phyloP scores from a whole-genome alignment of 2,113 vertebrate genomes.

The Pseudois nayaur region DNA sequence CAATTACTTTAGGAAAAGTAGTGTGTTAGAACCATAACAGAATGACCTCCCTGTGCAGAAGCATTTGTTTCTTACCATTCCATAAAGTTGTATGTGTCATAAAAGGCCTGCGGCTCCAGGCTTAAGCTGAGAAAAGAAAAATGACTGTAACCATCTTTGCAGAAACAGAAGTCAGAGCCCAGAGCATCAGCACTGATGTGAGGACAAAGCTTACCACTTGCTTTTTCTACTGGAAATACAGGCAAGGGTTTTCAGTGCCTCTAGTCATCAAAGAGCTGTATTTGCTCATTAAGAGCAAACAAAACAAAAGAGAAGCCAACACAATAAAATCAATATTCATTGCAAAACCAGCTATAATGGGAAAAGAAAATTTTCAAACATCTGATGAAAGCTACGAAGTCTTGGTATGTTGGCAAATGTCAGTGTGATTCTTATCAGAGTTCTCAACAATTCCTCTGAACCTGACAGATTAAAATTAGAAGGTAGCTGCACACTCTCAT shows the following conservation, averaged over 20 bases:
- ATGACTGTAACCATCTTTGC: background rate
- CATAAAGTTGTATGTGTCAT: background rate
- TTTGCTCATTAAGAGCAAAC: background rate
- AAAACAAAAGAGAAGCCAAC: background rate
- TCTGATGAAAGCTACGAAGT: background rate
- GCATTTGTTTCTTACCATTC: background rate
- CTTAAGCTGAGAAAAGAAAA: background rate
- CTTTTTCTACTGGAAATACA: background rate
- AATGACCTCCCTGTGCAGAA: background rate
- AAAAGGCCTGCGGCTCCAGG: background rate
- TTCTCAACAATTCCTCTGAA: background rate
- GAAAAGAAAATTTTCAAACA: background rate
- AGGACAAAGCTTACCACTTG: background rate
- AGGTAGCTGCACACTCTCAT: background rate
- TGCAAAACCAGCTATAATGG: background rate
- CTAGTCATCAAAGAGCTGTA: background rate
- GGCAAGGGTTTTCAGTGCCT: background rate
- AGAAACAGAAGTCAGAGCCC: background rate
- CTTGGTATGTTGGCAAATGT: background rate
- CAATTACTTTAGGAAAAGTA: background rate
- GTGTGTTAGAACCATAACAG: background rate
- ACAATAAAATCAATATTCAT: background rate
- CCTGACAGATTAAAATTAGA: background rate
- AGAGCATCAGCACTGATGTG: background rate
- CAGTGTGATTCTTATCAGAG: background rate